Evolutionary conservation across 2,113 vertebrate genomes (phyloP).

Genomic region (Todiramphus chloris): DNA sequence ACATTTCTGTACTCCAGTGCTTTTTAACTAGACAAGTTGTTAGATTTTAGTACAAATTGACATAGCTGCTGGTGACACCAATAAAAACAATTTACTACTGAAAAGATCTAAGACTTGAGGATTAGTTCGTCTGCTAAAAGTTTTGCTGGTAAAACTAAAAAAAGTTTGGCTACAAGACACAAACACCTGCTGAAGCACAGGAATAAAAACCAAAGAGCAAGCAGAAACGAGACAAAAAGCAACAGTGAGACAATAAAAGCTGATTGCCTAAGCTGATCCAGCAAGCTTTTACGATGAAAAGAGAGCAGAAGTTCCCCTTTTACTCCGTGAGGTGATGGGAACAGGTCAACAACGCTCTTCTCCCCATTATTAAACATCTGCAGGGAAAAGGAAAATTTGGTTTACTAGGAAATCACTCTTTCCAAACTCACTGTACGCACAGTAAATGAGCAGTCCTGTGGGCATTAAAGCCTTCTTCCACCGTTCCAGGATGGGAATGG

Average conservation of each 20-base stretch:
- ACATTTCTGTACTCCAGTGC: neutral
- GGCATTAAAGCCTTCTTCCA: neutral
- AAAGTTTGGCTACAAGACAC: conserved; percentile 18
- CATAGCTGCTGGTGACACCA: conserved; percentile 57
- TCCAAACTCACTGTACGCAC: neutral
- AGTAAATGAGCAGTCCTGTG: neutral
- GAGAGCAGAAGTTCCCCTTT: neutral
- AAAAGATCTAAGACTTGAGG: conserved; percentile 27
- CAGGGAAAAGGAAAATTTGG: neutral
- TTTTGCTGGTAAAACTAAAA: conserved; percentile 36
- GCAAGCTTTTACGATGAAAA: neutral
- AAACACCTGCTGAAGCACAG: neutral
- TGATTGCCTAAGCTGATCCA: neutral
- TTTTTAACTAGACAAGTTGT: conserved; percentile 53
- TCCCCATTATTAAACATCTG: neutral
- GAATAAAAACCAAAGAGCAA: conserved; percentile 35
- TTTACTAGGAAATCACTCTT: neutral
- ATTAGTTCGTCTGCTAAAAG: neutral
- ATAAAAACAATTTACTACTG: conserved; percentile 63
- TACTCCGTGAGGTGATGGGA: neutral
- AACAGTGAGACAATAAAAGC: neutral
- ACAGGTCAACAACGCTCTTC: neutral
- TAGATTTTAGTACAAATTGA: conserved; percentile 50
- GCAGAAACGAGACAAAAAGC: neutral
- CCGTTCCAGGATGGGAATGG: neutral